These are phyloP conservation scores for Pocillopora meandrina DNA, from an alignment of 92 coral and sea anemone genomes.

Conservation along the genomic window DNA sequence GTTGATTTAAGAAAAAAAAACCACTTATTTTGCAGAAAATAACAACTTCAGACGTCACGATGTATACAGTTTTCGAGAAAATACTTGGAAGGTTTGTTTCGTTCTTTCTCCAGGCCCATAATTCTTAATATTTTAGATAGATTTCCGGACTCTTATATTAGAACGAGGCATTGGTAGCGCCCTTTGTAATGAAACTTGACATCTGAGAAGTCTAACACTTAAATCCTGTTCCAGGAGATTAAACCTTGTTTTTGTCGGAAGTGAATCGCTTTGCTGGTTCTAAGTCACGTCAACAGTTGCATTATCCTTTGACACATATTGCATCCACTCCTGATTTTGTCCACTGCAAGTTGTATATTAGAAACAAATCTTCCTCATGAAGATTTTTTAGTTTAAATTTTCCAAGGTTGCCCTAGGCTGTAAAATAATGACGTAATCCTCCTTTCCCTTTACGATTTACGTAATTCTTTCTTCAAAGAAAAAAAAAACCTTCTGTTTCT, in stretches of 20 bases:
- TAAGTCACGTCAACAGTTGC: neutral
- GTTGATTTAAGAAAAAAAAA: neutral
- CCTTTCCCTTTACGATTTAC: neutral
- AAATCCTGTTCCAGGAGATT: neutral
- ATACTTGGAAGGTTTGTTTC: slow-evolving; percentile 34
- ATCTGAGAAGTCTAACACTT: neutral
- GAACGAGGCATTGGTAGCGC: neutral
- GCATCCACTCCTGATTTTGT: neutral
- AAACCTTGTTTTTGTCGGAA: neutral
- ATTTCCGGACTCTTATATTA: neutral
- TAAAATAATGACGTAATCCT: neutral
- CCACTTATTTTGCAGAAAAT: slow-evolving; percentile 10
- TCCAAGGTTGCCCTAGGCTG: neutral
- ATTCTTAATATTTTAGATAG: neutral
- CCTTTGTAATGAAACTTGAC: neutral
- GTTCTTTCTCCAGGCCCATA: neutral
- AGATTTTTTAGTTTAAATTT: neutral
- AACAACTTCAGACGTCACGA: slow-evolving; percentile 20
- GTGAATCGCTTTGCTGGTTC: neutral
- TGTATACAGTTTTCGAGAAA: slow-evolving; percentile 16
- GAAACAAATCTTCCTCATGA: neutral
- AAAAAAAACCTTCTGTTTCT: neutral
- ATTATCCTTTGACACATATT: neutral
- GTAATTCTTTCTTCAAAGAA: neutral
- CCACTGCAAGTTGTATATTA: neutral